Percentiles rank a stretch among this genome's conserved stretches.
Conservation (phyloP, 2,113 vertebrate genomes). For the Callocephalon fimbriatum region DNA sequence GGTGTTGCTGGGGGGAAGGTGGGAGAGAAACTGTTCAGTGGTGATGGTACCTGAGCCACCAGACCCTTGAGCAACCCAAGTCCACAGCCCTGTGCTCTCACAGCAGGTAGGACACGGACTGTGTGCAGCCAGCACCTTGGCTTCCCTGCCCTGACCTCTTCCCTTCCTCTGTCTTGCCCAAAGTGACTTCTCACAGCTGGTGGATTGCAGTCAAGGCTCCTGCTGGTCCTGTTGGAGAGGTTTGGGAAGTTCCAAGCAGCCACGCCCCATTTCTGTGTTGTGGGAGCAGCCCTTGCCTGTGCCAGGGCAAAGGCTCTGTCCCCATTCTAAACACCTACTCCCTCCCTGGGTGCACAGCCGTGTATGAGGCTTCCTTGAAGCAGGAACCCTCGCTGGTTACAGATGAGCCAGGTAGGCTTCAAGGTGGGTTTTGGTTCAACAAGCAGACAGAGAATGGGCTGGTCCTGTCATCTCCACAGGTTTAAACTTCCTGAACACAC, state of each 20-base stretch:
- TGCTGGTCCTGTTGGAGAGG: not conserved
- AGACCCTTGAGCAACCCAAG: accelerated
- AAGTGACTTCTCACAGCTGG: accelerated
- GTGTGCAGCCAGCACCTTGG: accelerated
- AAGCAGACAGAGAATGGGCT: not conserved
- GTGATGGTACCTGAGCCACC: not conserved
- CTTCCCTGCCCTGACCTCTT: not conserved
- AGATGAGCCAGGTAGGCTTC: not conserved
- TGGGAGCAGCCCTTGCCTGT: not conserved
- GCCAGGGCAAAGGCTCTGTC: not conserved
- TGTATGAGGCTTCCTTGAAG: not conserved
- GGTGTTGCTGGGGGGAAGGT: not conserved
- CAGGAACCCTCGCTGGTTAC: not conserved
- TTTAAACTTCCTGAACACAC: not conserved
- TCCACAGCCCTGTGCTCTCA: accelerated
- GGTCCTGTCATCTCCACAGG: not conserved
- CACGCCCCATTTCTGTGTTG: accelerated
- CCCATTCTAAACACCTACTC: not conserved
- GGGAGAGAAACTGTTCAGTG: not conserved
- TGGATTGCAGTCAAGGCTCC: not conserved
- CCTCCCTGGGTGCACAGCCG: accelerated
- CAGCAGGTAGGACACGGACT: accelerated
- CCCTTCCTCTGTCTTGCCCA: not conserved
- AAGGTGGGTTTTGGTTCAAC: not conserved
- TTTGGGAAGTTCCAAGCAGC: not conserved